Percentiles rank a stretch among this genome's conserved stretches.
Evolutionary conservation across 2,888 invertebrate species (phyloP).

Genomic region (Pristionchus arcanus): DNA sequence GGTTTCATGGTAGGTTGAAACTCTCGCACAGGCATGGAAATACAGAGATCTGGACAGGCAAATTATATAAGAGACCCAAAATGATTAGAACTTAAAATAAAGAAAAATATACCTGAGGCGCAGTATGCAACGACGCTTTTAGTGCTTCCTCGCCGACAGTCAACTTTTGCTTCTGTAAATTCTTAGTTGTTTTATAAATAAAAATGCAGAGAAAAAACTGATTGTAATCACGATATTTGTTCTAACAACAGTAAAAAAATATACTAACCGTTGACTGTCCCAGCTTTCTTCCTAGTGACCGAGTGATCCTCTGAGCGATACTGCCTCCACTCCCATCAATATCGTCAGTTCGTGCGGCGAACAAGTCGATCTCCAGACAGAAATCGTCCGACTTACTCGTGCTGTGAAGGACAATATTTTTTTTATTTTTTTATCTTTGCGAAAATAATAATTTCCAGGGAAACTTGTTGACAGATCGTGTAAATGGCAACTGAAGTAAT

Average conservation of each 20-base stretch:
- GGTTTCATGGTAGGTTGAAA: too few relatives aligned
- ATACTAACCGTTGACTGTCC: slow-evolving; percentile 57
- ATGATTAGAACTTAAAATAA: not conserved
- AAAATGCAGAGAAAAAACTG: too few relatives aligned
- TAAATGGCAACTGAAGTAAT: too few relatives aligned
- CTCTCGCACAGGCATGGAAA: not conserved
- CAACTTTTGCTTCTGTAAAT: slow-evolving; percentile 52
- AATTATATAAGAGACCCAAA: not conserved
- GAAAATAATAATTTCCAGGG: not conserved
- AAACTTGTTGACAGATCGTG: not conserved
- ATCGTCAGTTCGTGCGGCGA: slow-evolving; percentile 66
- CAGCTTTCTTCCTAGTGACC: slow-evolving; percentile 68
- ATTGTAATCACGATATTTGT: not conserved
- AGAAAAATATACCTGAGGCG: slow-evolving; percentile 1
- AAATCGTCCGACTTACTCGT: slow-evolving; percentile 69
- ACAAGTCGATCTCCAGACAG: slow-evolving; percentile 64
- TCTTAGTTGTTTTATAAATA: too few relatives aligned
- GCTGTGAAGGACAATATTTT: slow-evolving; percentile 56
- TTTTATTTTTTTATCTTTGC: not conserved
- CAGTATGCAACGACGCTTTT: slow-evolving; percentile 47
- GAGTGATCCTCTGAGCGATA: slow-evolving; percentile 63
- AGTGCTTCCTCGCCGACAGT: slow-evolving; percentile 55
- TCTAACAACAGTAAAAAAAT: not conserved
- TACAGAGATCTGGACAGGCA: not conserved
- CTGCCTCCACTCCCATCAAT: slow-evolving; percentile 60